phyloP scores from a whole-genome alignment of 2,113 vertebrate genomes.

The Kryptolebias marmoratus region DNA sequence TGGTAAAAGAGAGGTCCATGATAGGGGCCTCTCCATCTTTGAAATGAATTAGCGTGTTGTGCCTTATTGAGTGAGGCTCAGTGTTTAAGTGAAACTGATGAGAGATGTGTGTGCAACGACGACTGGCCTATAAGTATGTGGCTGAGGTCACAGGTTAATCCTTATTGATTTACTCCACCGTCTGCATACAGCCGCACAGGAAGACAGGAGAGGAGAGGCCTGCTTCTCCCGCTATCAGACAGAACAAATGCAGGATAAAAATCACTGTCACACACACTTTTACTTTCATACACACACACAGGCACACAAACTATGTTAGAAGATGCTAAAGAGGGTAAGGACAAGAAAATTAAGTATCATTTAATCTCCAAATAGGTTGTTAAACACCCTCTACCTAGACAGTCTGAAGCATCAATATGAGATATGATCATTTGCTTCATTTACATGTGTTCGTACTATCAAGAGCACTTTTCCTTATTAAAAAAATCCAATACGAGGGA shows the following conservation, averaged over 20 bases:
- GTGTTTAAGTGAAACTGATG: slow-evolving; percentile 81
- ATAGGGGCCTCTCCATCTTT: slow-evolving; percentile 91
- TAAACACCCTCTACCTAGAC: slow-evolving; percentile 35
- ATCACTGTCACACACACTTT: slow-evolving; percentile 27
- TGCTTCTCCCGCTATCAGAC: slow-evolving; percentile 29
- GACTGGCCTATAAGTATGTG: slow-evolving; percentile 78
- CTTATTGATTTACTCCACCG: slow-evolving; percentile 75
- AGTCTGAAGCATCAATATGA: slow-evolving; percentile 40
- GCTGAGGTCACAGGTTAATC: slow-evolving; percentile 77
- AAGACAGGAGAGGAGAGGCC: slow-evolving; percentile 59
- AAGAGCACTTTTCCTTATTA: neutral
- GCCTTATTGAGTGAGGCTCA: slow-evolving; percentile 78
- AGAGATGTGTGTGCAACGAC: slow-evolving; percentile 81
- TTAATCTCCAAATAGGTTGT: slow-evolving; percentile 48
- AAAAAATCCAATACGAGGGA: neutral
- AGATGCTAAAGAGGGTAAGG: slow-evolving; percentile 43
- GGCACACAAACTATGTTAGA: slow-evolving; percentile 10
- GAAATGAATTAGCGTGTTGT: slow-evolving; percentile 91
- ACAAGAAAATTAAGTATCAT: slow-evolving; percentile 57
- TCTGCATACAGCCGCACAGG: slow-evolving; percentile 69
- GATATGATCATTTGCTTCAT: slow-evolving; percentile 37
- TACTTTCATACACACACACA: slow-evolving; percentile 13
- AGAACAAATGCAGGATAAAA: slow-evolving; percentile 34
- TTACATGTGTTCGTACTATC: slow-evolving; percentile 14
- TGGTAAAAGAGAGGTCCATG: slow-evolving; percentile 32